Conservation (phyloP, 2,113 vertebrate species). For the Lophius piscatorius region DNA sequence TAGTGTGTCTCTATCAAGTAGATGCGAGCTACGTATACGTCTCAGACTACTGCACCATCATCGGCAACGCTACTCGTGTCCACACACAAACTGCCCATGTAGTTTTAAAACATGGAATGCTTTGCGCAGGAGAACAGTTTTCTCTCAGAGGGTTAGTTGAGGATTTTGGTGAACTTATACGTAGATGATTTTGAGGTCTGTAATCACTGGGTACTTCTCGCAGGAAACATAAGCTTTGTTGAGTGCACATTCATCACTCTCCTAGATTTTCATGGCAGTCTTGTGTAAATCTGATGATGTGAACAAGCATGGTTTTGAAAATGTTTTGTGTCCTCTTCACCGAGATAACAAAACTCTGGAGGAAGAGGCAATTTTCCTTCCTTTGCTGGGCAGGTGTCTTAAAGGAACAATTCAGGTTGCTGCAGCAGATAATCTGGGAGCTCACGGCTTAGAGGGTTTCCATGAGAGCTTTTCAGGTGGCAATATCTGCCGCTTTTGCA, state of each 20-base stretch:
- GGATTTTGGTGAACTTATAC: constrained; percentile 10
- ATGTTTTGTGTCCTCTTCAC: constrained; percentile 15
- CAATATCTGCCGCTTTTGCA: no score
- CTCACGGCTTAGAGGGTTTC: constrained; percentile 21
- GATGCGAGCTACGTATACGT: no score
- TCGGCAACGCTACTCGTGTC: not conserved
- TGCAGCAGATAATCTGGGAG: constrained; percentile 19
- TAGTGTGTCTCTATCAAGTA: not conserved
- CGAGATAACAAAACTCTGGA: constrained; percentile 21
- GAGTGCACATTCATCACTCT: constrained; percentile 21
- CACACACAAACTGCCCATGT: constrained; percentile 1
- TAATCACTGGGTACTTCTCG: constrained; percentile 29
- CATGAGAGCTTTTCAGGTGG: constrained; percentile 29
- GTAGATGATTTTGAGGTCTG: constrained; percentile 23
- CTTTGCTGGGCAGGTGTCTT: constrained; percentile 17
- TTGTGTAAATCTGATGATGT: constrained; percentile 36
- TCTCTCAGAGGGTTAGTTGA: no score
- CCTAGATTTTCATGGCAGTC: constrained; percentile 19
- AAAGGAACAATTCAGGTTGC: constrained; percentile 36
- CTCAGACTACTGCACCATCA: not conserved
- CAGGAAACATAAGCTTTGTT: constrained; percentile 35
- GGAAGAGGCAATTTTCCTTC: constrained; percentile 12
- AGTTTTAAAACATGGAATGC: constrained; percentile 13
- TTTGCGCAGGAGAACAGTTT: constrained; percentile 4
- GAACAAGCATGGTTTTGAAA: constrained; percentile 1